phyloP scores from a whole-genome alignment of 2,797 vertebrate genomes.

The Notoglanidium macrostoma region DNA sequence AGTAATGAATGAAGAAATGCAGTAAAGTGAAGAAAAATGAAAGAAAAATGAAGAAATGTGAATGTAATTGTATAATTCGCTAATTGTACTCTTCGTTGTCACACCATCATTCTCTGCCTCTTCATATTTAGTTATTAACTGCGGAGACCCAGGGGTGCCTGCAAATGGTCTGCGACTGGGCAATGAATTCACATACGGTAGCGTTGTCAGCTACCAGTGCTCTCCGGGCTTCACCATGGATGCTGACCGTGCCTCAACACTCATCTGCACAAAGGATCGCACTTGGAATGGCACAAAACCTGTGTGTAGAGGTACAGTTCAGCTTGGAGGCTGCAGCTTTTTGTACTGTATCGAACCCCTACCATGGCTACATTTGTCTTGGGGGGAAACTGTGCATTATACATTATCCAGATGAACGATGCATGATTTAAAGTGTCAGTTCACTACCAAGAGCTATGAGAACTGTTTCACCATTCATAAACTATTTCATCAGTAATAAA shows the following conservation, averaged over 20 bases:
- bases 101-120: constrained; percentile 6
- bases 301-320: constrained; percentile 84
- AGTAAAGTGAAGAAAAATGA: too few species aligned
- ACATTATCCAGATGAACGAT: not conserved
- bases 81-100: not conserved
- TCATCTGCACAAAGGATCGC: constrained; percentile 92
- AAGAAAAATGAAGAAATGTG: too few species aligned
- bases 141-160: constrained; percentile 91
- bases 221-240: constrained; percentile 92
- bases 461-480: too few species aligned
- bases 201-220: constrained; percentile 86
- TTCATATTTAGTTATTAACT: constrained; percentile 86
- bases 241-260: constrained; percentile 83
- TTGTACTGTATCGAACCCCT: not conserved
- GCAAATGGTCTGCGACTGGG: constrained; percentile 91
- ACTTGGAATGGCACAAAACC: constrained; percentile 96
- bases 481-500: not conserved
- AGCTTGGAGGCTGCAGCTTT: not conserved
- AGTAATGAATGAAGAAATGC: not conserved
- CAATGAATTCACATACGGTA: constrained; percentile 88
- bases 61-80: not conserved
- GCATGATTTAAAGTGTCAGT: not conserved
- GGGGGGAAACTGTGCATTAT: not conserved
- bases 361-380: not conserved
- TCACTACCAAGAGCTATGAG: not conserved